Base-by-base conservation (phyloP, 2,888 invertebrate species). In the Druceiella hillmani region DNA sequence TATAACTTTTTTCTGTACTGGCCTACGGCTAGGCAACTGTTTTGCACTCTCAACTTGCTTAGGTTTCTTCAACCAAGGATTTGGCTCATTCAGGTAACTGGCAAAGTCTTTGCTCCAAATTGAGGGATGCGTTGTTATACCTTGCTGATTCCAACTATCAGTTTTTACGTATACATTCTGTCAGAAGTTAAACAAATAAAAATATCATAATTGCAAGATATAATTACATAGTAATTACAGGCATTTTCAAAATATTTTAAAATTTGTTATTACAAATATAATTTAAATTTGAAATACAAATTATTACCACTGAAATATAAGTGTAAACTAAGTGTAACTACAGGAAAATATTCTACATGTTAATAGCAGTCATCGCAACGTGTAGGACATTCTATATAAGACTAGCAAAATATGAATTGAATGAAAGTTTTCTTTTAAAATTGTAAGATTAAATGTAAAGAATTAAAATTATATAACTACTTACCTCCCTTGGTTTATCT, bases 81-180 rank as follows among this genome's bases (percentile, higher is more conserved):
- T 43, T 0, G 44, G 4, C 0, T 64, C 57, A 0, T 45, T 22
- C 0, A 66, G 33, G 41, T 65, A 46, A 2, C 51, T 36, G 4
- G 26, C 45, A 43, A 60, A 74, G 3, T 56, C 56, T 9, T 49
- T 44, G 3, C 53, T 57, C 75, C 75, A 75, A 17, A 75, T 74
- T 45, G 69, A 72, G 0, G 67, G 66, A 36, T 74, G 68, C 1
- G 55, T 46, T 0, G 68, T 58, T 5, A 61, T 43, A 0, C 53
- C 55, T 40, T 53, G 57, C 2, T 65, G 62, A 43, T 61, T 63
- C 70, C 70, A 72, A 40, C 55, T 58, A 20, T 46, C 54, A 0
- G 63, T 64, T 54, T 62, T 69, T 9, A 62, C 50, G 24, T 55
- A 50, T 9, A 48, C 51, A 10, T 46, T 53, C 70, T 70, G 52